phyloP scores from a whole-genome alignment of 2,888 invertebrate genomes.

The Drosophila helvetica region DNA sequence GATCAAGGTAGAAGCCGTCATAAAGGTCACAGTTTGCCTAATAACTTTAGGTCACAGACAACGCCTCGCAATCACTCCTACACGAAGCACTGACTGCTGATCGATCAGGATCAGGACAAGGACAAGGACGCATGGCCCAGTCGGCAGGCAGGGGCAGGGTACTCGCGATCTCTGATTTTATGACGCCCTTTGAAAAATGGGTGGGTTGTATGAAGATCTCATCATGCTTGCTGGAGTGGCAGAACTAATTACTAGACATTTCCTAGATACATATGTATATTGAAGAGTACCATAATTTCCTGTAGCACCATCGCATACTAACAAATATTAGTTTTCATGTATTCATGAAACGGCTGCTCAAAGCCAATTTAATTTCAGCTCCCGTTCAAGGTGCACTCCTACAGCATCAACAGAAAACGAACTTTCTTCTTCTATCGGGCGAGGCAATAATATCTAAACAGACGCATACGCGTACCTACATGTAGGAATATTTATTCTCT shows the following conservation, averaged over 20 bases:
- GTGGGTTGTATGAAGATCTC: constrained; percentile 23
- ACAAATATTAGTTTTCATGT: background rate
- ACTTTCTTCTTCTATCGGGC: background rate
- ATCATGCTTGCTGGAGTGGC: constrained; percentile 27
- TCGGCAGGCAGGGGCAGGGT: background rate
- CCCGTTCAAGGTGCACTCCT: constrained; percentile 12
- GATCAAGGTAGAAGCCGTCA: constrained; percentile 36
- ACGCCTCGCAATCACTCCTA: constrained; percentile 77
- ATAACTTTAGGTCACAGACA: constrained; percentile 73
- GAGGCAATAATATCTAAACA: constrained; percentile 35
- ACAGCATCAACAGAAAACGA: background rate
- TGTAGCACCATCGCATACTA: background rate
- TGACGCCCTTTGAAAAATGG: constrained; percentile 11
- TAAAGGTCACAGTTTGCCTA: constrained; percentile 73
- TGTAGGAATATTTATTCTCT: constrained; percentile 4
- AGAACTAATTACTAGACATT: constrained; percentile 25
- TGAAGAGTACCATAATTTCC: too few species aligned
- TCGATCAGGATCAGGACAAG: constrained; percentile 4
- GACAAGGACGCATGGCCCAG: constrained; percentile 16
- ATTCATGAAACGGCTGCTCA: background rate
- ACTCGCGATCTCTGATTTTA: constrained; percentile 12
- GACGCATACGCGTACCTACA: constrained; percentile 15
- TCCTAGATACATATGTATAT: too few species aligned
- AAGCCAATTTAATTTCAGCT: constrained; percentile 26
- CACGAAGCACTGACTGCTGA: constrained; percentile 68